Conservation (phyloP, 2,888 invertebrate species). For the Neria commutata region DNA sequence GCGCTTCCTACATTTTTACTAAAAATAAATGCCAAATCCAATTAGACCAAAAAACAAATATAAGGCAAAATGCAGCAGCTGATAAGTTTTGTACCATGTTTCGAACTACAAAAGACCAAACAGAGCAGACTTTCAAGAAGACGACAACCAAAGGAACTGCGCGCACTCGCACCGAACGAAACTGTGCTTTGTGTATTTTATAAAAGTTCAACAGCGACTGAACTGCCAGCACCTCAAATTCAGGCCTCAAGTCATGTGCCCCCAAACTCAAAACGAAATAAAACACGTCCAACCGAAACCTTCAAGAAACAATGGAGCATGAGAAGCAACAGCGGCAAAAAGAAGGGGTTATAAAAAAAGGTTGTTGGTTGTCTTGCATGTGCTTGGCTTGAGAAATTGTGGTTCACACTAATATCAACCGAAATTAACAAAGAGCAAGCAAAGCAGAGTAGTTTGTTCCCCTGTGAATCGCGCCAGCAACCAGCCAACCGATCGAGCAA, state of each 20-base stretch:
- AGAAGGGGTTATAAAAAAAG: background rate
- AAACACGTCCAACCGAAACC: background rate
- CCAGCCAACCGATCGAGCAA: too few relatives aligned
- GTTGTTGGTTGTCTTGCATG: constrained; percentile 3
- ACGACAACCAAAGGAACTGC: too few relatives aligned
- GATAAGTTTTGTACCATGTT: background rate
- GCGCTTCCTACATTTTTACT: too few relatives aligned
- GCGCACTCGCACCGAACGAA: too few relatives aligned
- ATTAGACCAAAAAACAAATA: background rate
- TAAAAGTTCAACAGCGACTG: constrained; percentile 29
- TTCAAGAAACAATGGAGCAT: background rate
- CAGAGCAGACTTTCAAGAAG: too few relatives aligned
- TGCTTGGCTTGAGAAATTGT: background rate
- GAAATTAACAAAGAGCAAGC: too few relatives aligned
- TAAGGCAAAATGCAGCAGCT: too few relatives aligned
- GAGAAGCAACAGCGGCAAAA: background rate
- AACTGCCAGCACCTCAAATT: constrained; percentile 9
- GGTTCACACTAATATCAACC: background rate
- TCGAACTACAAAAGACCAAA: background rate
- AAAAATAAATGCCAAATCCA: background rate
- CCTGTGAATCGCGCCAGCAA: too few relatives aligned
- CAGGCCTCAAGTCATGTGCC: constrained; percentile 4
- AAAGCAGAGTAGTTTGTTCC: too few relatives aligned
- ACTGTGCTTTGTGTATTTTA: constrained; percentile 16
- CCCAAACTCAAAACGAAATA: constrained; percentile 3